Conservation (phyloP, 2,888 invertebrate genomes). For the Monopis laevigella region DNA sequence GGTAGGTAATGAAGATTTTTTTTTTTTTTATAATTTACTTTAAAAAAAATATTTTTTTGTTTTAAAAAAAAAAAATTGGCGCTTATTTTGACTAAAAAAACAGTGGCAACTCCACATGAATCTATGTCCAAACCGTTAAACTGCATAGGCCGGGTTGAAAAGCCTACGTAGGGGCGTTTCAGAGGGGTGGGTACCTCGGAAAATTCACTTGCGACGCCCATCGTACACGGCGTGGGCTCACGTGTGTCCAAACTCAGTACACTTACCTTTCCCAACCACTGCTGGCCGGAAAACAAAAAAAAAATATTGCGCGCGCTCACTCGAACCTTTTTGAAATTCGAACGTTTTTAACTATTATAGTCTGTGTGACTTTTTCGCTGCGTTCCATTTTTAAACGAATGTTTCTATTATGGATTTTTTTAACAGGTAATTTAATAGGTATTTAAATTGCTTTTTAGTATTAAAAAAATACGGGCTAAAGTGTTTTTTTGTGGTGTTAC, state of each 20-base stretch:
- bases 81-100: too few relatives aligned
- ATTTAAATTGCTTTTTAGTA: too few relatives aligned
- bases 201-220: slow-evolving; percentile 63
- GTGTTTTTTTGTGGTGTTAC: too few relatives aligned
- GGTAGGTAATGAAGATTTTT: too few relatives aligned
- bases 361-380: too few relatives aligned
- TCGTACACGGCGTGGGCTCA: slow-evolving; percentile 43
- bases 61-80: too few relatives aligned
- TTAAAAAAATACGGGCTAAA: too few relatives aligned
- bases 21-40: too few relatives aligned
- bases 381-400: not conserved
- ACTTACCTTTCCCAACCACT: slow-evolving; percentile 58
- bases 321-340: slow-evolving; percentile 23
- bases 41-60: too few relatives aligned
- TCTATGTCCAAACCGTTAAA: slow-evolving; percentile 57
- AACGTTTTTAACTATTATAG: not conserved
- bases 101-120: slow-evolving; percentile 39
- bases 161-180: slow-evolving; percentile 66
- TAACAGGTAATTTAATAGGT: too few relatives aligned
- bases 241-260: slow-evolving; percentile 59
- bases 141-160: slow-evolving; percentile 68
- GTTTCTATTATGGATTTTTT: too few relatives aligned
- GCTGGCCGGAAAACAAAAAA: slow-evolving; percentile 49
- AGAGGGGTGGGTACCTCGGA: slow-evolving; percentile 66
- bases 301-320: slow-evolving; percentile 26